Conservation (phyloP, 2,888 invertebrate genomes). For the Drosophila nr. fundita region DNA sequence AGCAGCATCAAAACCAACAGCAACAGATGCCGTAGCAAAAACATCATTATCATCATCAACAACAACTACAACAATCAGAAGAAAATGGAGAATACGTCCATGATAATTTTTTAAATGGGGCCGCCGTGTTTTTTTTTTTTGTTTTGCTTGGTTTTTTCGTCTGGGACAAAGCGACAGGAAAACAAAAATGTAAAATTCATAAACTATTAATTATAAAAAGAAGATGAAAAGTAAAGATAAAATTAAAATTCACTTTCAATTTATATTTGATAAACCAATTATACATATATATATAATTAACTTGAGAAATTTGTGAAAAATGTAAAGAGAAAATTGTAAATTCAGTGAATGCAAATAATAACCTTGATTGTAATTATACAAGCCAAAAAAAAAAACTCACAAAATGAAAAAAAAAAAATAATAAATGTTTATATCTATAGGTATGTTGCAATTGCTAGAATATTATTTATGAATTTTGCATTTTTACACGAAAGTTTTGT, state of each 20-base stretch:
- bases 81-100: slow-evolving; percentile 23
- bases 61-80: slow-evolving; percentile 23
- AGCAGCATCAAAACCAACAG: slow-evolving; percentile 22
- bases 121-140: slow-evolving; percentile 44
- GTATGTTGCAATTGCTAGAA: slow-evolving; percentile 33
- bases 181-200: slow-evolving; percentile 47
- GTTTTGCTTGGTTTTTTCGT: slow-evolving; percentile 41
- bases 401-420: slow-evolving; percentile 2
- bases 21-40: slow-evolving; percentile 29
- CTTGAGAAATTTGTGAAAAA: neutral
- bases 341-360: slow-evolving; percentile 34
- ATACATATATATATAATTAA: slow-evolving; percentile 24
- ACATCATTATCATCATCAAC: neutral
- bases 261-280: slow-evolving; percentile 46
- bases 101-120: slow-evolving; percentile 50
- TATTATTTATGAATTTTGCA: slow-evolving; percentile 50
- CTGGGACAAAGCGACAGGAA: slow-evolving; percentile 48
- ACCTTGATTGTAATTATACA: slow-evolving; percentile 11
- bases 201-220: slow-evolving; percentile 14
- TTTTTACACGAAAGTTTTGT: slow-evolving; percentile 58
- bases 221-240: slow-evolving; percentile 16
- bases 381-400: slow-evolving; percentile 7
- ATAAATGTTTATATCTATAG: slow-evolving; percentile 26
- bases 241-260: slow-evolving; percentile 34
- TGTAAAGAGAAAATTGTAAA: slow-evolving; percentile 33